Conservation (phyloP, 2,113 vertebrate species). For the Piaya cayana region DNA sequence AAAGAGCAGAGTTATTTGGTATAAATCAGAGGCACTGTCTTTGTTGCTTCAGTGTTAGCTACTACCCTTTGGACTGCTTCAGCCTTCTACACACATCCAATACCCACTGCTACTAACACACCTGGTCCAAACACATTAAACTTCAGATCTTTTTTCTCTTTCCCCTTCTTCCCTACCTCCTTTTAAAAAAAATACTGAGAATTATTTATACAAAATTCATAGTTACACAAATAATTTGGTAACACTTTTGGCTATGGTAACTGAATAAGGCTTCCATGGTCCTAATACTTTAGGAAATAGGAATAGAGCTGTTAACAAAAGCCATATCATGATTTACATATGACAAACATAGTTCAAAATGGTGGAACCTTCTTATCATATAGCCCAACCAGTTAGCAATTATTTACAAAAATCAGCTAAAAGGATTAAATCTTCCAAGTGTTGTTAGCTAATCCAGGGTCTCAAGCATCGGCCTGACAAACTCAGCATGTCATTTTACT, state of each 20-base stretch:
- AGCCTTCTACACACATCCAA: background rate
- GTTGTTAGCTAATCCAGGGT: background rate
- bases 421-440: background rate
- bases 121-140: background rate
- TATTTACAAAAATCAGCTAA: background rate
- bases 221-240: background rate
- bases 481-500: background rate
- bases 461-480: background rate
- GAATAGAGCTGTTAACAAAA: background rate
- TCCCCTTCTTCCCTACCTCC: background rate
- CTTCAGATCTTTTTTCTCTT: background rate
- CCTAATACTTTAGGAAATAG: background rate
- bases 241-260: background rate
- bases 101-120: background rate
- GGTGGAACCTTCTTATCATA: background rate
- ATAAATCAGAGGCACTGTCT: conserved; percentile 54
- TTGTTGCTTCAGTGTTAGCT: conserved; percentile 56
- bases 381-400: background rate
- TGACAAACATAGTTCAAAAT: background rate
- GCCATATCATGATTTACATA: background rate
- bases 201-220: background rate
- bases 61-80: background rate
- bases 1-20: conserved; percentile 36
- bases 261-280: background rate
- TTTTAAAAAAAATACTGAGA: background rate